Base-by-base conservation (phyloP, 2,113 vertebrate species). In the Pholis gunnellus region DNA sequence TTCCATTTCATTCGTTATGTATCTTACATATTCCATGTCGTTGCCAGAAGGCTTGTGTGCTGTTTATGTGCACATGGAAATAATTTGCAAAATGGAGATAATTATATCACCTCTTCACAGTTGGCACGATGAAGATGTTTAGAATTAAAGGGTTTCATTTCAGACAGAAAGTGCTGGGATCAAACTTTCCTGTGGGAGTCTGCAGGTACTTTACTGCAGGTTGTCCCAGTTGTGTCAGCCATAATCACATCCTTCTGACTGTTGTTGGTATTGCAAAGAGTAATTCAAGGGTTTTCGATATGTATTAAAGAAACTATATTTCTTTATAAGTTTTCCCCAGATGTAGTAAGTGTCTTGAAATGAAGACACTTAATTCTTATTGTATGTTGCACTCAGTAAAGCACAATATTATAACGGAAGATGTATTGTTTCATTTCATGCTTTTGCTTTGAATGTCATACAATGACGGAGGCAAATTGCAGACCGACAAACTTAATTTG, bases 401-500 rank as follows among this genome's bases (percentile, higher is more conserved):
- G 36, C n/a, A n/a, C 25, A 25, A 34, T 42, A 50, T 59, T 48
- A 38, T 25, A 50, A 46, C 5, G 4, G 15, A 15, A 77, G 74
- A 83, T 46, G 31, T 20, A 69, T 71, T 71, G 72, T 89, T 88
- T 82, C 22, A 60, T 78, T 81, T 86, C 29, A 15, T 22, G 40
- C 50, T 81, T 64, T 83, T 67, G 67, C 52, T 84, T 87, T 79
- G 34, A 46, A 71, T 61, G 48, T 71, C 42, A 56, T 69, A 60
- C 71, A 70, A 80, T 87, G 38, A 54, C 3, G 11, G 20, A 73
- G 44, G 81, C 76, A 64, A 85, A 80, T 83, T 79, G 79, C 72
- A 81, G 73, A 44, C 50, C 68, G 69, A 74, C 46, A 82, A 68
- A 73, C 90, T 60, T 78, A 63, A 86, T 90, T 81, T 82, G 13